These are phyloP conservation scores for Pagrus major DNA, from an alignment of 2,113 vertebrate species.

Conservation along the genomic window DNA sequence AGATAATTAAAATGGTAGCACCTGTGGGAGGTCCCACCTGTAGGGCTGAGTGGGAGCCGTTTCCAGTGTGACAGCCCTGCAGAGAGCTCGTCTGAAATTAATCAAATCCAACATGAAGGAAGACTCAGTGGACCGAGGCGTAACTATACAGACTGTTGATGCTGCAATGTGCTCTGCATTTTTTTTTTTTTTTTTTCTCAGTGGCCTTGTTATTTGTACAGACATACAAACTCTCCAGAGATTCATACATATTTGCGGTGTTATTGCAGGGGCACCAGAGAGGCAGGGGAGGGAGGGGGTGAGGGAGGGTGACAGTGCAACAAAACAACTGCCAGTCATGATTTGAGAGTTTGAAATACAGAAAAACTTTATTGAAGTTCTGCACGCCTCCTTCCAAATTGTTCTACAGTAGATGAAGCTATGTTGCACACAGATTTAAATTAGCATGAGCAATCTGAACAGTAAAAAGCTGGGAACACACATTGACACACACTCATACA, in stretches of 20 bases:
- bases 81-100: slow-evolving; percentile 76
- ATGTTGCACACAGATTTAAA: slow-evolving; percentile 37
- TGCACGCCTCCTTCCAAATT: slow-evolving; percentile 32
- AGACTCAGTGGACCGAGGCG: slow-evolving; percentile 25
- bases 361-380: slow-evolving; percentile 69
- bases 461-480: slow-evolving; percentile 48
- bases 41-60: slow-evolving; percentile 54
- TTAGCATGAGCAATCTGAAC: slow-evolving; percentile 43
- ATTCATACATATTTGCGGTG: not conserved
- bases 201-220: not conserved
- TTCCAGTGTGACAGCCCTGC: slow-evolving; percentile 66
- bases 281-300: not conserved
- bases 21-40: slow-evolving; percentile 74
- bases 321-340: slow-evolving; percentile 2
- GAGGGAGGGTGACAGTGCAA: not conserved
- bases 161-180: slow-evolving; percentile 15
- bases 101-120: slow-evolving; percentile 65
- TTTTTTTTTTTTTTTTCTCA: not conserved
- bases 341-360: slow-evolving; percentile 48
- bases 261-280: not conserved
- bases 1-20: slow-evolving; percentile 84
- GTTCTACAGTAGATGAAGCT: slow-evolving; percentile 46
- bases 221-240: slow-evolving; percentile 14
- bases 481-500: slow-evolving; percentile 4
- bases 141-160: not conserved